Base-by-base conservation (phyloP, 2,888 invertebrate genomes). In the Homarus gammarus region DNA sequence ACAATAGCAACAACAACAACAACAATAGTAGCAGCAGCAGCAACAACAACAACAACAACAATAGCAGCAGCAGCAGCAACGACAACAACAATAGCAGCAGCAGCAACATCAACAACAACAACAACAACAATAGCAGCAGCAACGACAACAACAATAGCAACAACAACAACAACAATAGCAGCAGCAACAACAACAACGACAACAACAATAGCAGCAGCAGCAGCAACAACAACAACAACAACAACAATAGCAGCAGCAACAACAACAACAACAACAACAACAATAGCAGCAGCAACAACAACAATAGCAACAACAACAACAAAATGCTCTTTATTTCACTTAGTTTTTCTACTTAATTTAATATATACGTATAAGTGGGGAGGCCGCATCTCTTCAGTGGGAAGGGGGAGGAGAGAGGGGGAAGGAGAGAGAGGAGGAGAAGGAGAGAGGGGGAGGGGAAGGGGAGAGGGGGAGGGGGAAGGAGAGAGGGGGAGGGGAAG, bases 181-280 rank as follows among this genome's bases (percentile, higher is more conserved):
- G n/a, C n/a, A n/a, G n/a, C n/a, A n/a, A n/a, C n/a, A n/a, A n/a
- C n/a, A n/a, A 18, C 56, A 56, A 56, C 18, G 56, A 56, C 18
- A 56, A 56, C 18, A 56, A 56, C 56, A 56, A 56, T n/a, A n/a
- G n/a, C n/a, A n/a, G n/a, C n/a, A n/a, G n/a, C n/a, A n/a, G n/a
- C n/a, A n/a, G n/a, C 18, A 56, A 56, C 18, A 56, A 56, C 18
- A 56, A 56, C 18, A 56, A 56, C 18, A 56, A 56, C 18, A 56
- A 56, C 18, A 56, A 56, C n/a, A 61, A n/a, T 18, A 56, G 56
- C 56, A 56, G 18, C 18, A 56, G 18, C 18, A 56, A 61, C n/a
- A 61, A 61, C 61, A 61, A 61, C 61, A 61, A 61, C 61, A 61
- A n/a, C n/a, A n/a, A n/a, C n/a, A n/a, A n/a, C n/a, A n/a, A n/a